phyloP scores from a whole-genome alignment of 2,888 invertebrate genomes.

The Drosophila mimetica region DNA sequence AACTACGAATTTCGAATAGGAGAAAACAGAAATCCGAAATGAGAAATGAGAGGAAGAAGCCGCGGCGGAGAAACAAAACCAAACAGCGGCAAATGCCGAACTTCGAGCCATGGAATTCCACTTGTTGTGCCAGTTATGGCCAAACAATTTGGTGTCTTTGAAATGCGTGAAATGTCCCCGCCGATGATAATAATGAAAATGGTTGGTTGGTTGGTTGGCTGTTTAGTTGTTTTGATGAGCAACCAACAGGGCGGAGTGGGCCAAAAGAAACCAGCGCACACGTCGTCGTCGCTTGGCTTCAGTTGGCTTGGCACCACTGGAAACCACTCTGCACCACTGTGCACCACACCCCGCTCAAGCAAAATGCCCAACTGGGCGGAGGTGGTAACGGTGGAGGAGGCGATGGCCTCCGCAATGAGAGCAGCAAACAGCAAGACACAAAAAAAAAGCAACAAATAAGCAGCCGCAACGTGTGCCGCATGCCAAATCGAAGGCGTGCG shows the following conservation, averaged over 20 bases:
- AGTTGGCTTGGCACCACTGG: conserved; percentile 24
- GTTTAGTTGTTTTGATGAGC: conserved; percentile 9
- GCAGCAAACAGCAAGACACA: conserved; percentile 46
- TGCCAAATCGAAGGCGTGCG: conserved; percentile 76
- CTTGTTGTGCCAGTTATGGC: conserved; percentile 69
- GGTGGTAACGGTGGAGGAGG: conserved; percentile 30
- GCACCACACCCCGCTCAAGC: conserved; percentile 21
- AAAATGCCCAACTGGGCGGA: conserved; percentile 45
- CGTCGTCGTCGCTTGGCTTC: conserved; percentile 27
- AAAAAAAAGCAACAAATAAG: conserved; percentile 1
- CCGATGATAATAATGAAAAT: conserved; percentile 29
- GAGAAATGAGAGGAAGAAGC: conserved; percentile 37
- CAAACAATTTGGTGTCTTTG: conserved; percentile 64
- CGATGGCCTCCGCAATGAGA: conserved; percentile 67
- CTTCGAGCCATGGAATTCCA: conserved; percentile 36
- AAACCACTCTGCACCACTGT: conserved; percentile 3
- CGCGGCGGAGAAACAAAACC: conserved; percentile 48
- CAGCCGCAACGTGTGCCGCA: conserved; percentile 67
- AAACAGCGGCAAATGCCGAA: conserved; percentile 51
- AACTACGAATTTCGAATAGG: conserved; percentile 45
- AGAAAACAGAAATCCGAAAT: conserved; percentile 42
- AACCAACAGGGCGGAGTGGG: conserved; percentile 29
- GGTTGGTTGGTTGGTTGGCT: conserved; percentile 8
- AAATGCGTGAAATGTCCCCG: conserved; percentile 65
- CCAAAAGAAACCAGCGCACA: conserved; percentile 37